phyloP scores from a whole-genome alignment of 1,140 invertebrate species.

The Venustaconcha ellipsiformis region DNA sequence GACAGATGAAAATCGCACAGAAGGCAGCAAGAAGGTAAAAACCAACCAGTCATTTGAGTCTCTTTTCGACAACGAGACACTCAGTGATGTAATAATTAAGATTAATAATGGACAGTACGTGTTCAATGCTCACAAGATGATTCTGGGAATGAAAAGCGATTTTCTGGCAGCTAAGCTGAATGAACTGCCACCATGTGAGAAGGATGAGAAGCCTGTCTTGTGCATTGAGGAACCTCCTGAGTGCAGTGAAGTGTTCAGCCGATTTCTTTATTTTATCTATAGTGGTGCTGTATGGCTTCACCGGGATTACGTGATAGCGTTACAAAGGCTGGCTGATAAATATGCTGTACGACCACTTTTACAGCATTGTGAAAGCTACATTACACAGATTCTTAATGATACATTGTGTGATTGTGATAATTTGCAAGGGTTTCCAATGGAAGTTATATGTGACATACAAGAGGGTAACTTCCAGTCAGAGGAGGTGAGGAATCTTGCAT shows the following conservation, averaged over 20 bases:
- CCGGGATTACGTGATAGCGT: slow-evolving; percentile 60
- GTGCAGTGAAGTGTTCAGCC: slow-evolving; percentile 59
- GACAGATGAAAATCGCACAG: slow-evolving; percentile 25
- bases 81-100: slow-evolving; percentile 57
- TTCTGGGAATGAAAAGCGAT: slow-evolving; percentile 60
- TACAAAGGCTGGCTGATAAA: slow-evolving; percentile 55
- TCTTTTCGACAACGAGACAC: slow-evolving; percentile 58
- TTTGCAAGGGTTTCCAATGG: slow-evolving; percentile 42
- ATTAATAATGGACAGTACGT: slow-evolving; percentile 55
- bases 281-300: slow-evolving; percentile 65
- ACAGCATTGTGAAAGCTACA: slow-evolving; percentile 60
- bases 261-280: slow-evolving; percentile 64
- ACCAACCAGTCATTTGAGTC: slow-evolving; percentile 60
- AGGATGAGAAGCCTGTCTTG: slow-evolving; percentile 43
- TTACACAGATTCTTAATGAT: slow-evolving; percentile 57
- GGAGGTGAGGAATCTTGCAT: slow-evolving; percentile 50
- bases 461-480: slow-evolving; percentile 45
- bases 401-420: slow-evolving; percentile 31
- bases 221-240: slow-evolving; percentile 50
- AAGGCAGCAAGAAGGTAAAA: slow-evolving; percentile 57
- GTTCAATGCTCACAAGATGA: slow-evolving; percentile 62
- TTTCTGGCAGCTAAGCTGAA: slow-evolving; percentile 55
- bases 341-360: slow-evolving; percentile 52
- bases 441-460: slow-evolving; percentile 51
- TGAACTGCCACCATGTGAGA: slow-evolving; percentile 27